Conservation (phyloP, 1,140 invertebrate species). For the Stegodyphus dumicola region DNA sequence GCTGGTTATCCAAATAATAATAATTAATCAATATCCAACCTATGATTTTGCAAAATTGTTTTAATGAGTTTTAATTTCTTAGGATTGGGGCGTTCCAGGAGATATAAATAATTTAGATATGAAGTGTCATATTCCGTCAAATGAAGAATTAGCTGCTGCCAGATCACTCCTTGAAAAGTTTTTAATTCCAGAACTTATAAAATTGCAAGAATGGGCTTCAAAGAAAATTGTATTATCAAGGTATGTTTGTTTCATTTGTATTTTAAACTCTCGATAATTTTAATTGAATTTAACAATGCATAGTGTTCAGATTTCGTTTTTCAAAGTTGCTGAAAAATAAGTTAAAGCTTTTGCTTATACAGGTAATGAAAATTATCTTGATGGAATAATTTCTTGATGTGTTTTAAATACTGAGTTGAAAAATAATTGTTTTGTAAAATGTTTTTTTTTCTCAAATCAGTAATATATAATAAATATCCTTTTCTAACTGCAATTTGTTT, state of each 20-base stretch:
- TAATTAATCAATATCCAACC: no score
- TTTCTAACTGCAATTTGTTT: not conserved
- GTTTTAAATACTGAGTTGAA: not conserved
- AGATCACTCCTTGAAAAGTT: slow-evolving; percentile 75
- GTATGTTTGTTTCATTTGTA: not conserved
- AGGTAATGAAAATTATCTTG: no score
- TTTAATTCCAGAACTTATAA: slow-evolving; percentile 72
- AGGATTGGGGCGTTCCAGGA: slow-evolving; percentile 84
- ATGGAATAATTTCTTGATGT: no score
- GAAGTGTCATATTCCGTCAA: slow-evolving; percentile 81
- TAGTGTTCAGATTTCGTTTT: no score
- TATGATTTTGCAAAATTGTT: no score
- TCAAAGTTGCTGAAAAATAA: no score
- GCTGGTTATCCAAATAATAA: no score
- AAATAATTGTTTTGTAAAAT: not conserved
- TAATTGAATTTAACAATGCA: not conserved
- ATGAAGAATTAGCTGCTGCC: slow-evolving; percentile 77
- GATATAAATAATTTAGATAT: slow-evolving; percentile 77
- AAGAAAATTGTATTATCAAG: slow-evolving; percentile 26
- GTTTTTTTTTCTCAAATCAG: not conserved
- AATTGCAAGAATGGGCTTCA: slow-evolving; percentile 70
- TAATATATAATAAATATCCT: not conserved
- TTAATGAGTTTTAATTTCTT: slow-evolving; percentile 24
- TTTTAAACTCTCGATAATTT: not conserved
- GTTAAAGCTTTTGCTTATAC: no score